Base-by-base conservation (phyloP, 1,140 invertebrate species). In the Anastatus disparis region DNA sequence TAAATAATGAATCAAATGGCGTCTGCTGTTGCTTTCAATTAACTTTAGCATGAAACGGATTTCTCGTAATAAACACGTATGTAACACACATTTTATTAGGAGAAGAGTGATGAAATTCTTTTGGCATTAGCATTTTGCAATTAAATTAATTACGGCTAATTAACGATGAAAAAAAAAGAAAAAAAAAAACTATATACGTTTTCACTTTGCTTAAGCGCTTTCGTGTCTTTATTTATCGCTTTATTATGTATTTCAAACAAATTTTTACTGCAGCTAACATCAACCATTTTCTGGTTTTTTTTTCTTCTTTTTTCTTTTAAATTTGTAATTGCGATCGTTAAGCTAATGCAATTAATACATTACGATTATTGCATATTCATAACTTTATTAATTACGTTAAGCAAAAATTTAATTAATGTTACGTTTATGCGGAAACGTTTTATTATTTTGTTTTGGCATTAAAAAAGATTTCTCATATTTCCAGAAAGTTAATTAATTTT, bases 61-160 rank as follows among this genome's bases (percentile, higher is more conserved):
- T 67, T 58, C 53, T 58, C 66, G 10, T 42, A 59, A 42, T 50
- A 69, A 61, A 62, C 38, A 27, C 31, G 8, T 17, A 35, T 20
- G 31, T 38, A 52, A n/a, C 13, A 10, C 8, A 44, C 15, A 15
- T 69, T 61, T 53, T 44, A 62, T 53, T 38, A 8, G n/a, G n/a
- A n/a, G n/a, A n/a, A 9, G 17, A 24, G 66, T 61, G 56, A 62
- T 69, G 66, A 69, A 69, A 69, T 53, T 22, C 46, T n/a, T n/a
- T n/a, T 62, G 52, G 38, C 66, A 61, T 69, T 53, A 69, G 55
- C 42, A 67, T 69, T 61, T 53, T 53, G 66, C 55, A 69, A 69
- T 38, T 61, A 69, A 69, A 69, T 61, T 69, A 69, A 69, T 69
- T 69, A 15, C 31, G 4, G 10, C 22, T 61, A 61, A 69, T 69